Percentiles rank a stretch among this genome's conserved stretches.
Evolutionary conservation across 2,888 invertebrate species (phyloP).

Genomic region (Penaeus monodon): DNA sequence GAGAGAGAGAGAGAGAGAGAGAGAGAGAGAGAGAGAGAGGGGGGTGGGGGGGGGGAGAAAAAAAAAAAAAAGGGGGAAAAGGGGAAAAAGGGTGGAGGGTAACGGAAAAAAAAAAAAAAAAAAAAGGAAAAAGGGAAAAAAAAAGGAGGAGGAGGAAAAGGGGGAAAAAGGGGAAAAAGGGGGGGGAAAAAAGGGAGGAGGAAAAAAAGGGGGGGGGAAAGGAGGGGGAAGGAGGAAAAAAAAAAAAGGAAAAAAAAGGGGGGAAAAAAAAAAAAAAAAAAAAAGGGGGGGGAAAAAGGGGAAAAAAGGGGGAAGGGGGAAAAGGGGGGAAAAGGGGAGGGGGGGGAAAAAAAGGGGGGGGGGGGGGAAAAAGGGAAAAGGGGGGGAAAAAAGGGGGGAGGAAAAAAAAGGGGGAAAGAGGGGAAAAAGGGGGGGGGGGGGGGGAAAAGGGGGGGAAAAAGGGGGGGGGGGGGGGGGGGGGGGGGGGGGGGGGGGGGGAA

Average conservation of each 20-base stretch:
- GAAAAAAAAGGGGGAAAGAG: background rate
- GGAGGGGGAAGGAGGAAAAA: background rate
- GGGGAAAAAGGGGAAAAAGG: background rate
- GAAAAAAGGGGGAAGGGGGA: no score
- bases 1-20: background rate
- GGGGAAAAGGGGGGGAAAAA: background rate
- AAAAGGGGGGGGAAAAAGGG: background rate
- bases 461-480: background rate
- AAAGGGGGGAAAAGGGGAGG: no score
- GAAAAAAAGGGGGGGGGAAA: background rate
- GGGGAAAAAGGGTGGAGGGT: background rate
- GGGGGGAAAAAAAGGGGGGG: no score
- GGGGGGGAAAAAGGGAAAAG: background rate
- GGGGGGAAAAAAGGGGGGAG: background rate
- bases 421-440: background rate
- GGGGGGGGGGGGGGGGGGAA: background rate
- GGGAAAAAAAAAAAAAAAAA: background rate
- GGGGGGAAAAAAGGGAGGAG: background rate
- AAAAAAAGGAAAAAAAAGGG: no score
- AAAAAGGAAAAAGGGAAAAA: background rate
- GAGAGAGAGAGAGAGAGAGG: background rate
- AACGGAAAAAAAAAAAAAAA: no score
- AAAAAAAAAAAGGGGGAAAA: background rate
- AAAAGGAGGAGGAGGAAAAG: background rate
- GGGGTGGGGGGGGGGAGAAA: background rate